Conservation (phyloP, 2,797 vertebrate species). For the Limosa lapponica region DNA sequence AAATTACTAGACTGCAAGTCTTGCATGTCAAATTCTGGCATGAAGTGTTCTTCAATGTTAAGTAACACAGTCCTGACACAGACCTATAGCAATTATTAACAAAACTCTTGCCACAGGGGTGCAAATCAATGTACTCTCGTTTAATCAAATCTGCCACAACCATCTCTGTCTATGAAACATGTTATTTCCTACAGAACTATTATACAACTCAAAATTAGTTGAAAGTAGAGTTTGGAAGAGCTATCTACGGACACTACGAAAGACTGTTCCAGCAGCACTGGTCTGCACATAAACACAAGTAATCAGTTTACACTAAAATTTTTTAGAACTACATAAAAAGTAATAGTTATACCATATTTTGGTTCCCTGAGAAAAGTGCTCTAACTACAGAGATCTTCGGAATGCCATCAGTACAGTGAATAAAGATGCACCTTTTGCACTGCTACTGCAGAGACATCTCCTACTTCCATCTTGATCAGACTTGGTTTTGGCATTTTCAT, state of each 20-base stretch:
- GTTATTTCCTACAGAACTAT: neutral
- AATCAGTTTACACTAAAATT: neutral
- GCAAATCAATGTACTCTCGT: neutral
- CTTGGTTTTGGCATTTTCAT: neutral
- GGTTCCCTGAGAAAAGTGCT: constrained; percentile 67
- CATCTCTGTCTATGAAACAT: neutral
- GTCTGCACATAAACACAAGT: neutral
- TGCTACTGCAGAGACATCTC: neutral
- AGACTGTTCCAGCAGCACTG: neutral
- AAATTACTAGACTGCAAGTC: neutral
- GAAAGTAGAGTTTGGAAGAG: neutral
- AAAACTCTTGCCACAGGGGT: neutral
- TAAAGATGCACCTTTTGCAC: neutral
- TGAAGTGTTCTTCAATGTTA: neutral
- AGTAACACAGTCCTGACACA: neutral
- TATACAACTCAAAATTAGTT: neutral
- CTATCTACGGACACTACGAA: neutral
- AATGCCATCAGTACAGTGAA: constrained; percentile 8
- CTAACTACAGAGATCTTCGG: constrained; percentile 46
- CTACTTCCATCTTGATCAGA: neutral
- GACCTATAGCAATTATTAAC: constrained; percentile 10
- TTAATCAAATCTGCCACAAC: neutral
- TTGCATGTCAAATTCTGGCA: neutral
- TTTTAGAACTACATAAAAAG: constrained; percentile 16
- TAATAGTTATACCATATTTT: neutral